A percentile compares a stretch with the other conserved stretches of the same genome.
Conservation (phyloP, 1,140 invertebrate species). For the Anthonomus grandis region DNA sequence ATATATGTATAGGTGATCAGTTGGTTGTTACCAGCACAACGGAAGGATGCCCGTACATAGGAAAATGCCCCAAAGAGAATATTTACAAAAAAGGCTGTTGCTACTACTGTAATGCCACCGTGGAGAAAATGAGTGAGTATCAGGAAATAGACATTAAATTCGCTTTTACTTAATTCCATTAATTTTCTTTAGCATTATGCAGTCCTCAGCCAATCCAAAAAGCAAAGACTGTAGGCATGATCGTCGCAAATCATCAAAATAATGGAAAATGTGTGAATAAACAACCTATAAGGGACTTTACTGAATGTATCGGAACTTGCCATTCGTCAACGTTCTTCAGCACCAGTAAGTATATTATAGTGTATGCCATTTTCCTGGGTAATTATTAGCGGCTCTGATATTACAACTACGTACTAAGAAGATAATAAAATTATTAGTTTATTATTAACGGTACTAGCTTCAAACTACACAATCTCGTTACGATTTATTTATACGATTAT, state of each 20-base stretch:
- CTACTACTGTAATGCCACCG: conserved; percentile 57
- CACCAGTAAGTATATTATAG: conserved; percentile 54
- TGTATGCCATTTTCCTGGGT: too few relatives aligned
- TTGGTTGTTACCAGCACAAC: conserved; percentile 54
- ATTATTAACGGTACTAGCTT: too few relatives aligned
- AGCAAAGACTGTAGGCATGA: conserved; percentile 54
- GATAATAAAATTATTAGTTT: too few relatives aligned
- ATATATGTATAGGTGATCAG: conserved; percentile 43
- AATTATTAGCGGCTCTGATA: too few relatives aligned
- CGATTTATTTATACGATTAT: too few relatives aligned
- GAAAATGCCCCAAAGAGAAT: conserved; percentile 55
- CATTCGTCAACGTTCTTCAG: conserved; percentile 64
- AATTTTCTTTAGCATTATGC: conserved; percentile 49
- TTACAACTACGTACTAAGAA: too few relatives aligned
- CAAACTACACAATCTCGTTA: too few relatives aligned
- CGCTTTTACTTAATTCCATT: background rate
- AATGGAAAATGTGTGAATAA: conserved; percentile 62
- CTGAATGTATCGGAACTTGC: conserved; percentile 64
- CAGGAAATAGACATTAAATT: conserved; percentile 1
- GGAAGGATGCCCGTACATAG: conserved; percentile 60
- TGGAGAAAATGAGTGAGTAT: conserved; percentile 49
- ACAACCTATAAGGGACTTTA: conserved; percentile 56
- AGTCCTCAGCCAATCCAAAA: conserved; percentile 52
- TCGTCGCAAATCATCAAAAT: conserved; percentile 48
- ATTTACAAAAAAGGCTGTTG: conserved; percentile 64